Conservation (phyloP, 1,140 invertebrate species). For the Drosophila pruinosa region DNA sequence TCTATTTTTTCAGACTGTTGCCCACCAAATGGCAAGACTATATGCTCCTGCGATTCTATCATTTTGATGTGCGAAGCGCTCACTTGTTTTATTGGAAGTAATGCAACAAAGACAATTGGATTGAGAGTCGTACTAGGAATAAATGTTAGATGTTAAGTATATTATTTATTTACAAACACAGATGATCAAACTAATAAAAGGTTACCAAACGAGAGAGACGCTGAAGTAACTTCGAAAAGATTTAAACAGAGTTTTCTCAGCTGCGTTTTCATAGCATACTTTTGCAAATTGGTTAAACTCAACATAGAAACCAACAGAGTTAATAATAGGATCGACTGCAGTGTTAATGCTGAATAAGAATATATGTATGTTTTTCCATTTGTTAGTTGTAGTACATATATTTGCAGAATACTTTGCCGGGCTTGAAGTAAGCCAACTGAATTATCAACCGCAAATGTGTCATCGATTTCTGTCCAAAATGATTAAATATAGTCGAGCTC, state of each 20-base stretch:
- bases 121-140: neutral
- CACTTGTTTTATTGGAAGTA: slow-evolving; percentile 77
- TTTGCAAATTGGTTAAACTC: neutral
- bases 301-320: neutral
- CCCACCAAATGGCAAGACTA: slow-evolving; percentile 82
- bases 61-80: slow-evolving; percentile 73
- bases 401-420: neutral
- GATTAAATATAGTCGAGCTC: slow-evolving; percentile 30
- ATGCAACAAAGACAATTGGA: too few relatives aligned
- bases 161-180: slow-evolving; percentile 26
- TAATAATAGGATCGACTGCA: neutral
- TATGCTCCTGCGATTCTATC: slow-evolving; percentile 71
- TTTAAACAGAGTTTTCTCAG: too few relatives aligned
- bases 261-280: slow-evolving; percentile 12
- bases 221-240: too few relatives aligned
- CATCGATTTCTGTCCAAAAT: slow-evolving; percentile 27
- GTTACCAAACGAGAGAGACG: neutral
- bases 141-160: slow-evolving; percentile 13
- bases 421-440: neutral
- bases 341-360: too few relatives aligned
- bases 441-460: slow-evolving; percentile 19
- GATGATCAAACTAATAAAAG: slow-evolving; percentile 3
- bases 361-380: too few relatives aligned
- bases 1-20: slow-evolving; percentile 50
- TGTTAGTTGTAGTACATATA: neutral